These are phyloP conservation scores for Arctopsyche grandis DNA, from an alignment of 1,140 invertebrate species.

Conservation along the genomic window DNA sequence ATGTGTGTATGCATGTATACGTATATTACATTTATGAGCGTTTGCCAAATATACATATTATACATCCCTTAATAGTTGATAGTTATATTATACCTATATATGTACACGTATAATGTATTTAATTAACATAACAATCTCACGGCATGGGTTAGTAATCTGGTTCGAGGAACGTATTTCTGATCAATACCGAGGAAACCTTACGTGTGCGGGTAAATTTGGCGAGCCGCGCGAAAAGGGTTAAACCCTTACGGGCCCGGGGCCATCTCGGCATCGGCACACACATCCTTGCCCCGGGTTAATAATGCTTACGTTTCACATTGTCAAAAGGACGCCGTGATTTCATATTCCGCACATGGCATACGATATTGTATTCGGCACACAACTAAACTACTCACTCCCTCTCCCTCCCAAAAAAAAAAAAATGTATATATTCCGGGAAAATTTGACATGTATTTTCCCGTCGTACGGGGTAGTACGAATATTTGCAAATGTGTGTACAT, in stretches of 20 bases:
- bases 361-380: slow-evolving; percentile 49
- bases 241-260: not conserved
- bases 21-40: no score
- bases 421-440: not conserved
- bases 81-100: no score
- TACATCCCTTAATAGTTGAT: no score
- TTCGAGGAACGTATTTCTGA: not conserved
- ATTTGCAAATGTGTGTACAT: slow-evolving; percentile 8
- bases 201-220: not conserved
- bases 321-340: slow-evolving; percentile 36
- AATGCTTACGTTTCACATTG: slow-evolving; percentile 29
- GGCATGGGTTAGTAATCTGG: not conserved
- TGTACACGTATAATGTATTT: no score
- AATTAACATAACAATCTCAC: no score
- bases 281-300: slow-evolving; percentile 13
- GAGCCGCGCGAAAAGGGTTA: slow-evolving; percentile 6
- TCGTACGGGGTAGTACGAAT: not conserved
- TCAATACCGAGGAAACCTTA: not conserved
- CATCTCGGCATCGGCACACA: not conserved
- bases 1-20: no score
- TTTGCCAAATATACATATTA: no score
- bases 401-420: not conserved
- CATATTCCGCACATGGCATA: slow-evolving; percentile 47
- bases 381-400: slow-evolving; percentile 12
- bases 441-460: not conserved